A percentile compares a stretch with the other conserved stretches of the same genome.
Evolutionary conservation across 2,888 invertebrate species (phyloP).

Genomic region (Orchesella flavescens): DNA sequence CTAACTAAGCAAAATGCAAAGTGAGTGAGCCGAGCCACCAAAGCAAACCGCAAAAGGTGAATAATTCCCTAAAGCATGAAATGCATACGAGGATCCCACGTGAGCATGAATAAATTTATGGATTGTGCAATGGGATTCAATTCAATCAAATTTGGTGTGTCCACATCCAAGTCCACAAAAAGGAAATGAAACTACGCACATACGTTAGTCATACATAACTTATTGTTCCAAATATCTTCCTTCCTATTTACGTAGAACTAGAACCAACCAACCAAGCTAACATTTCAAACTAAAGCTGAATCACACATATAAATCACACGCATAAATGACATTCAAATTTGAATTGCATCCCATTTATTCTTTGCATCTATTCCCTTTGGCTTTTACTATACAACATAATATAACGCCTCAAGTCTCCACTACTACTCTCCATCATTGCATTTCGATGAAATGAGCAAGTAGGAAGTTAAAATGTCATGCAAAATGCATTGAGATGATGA

Average conservation of each 20-base stretch:
- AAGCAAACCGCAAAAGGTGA: constrained; percentile 44
- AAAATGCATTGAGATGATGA: constrained; percentile 23
- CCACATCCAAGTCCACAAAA: background rate
- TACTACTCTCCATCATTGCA: background rate
- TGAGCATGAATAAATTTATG: background rate
- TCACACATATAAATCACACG: too few species aligned
- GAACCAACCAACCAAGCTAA: background rate
- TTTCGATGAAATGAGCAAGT: background rate
- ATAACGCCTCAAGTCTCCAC: too few species aligned
- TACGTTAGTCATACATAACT: too few species aligned
- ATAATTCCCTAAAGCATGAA: constrained; percentile 20
- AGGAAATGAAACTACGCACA: background rate
- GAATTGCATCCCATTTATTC: too few species aligned
- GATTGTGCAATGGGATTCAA: background rate
- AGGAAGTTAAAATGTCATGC: constrained; percentile 24
- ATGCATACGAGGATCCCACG: background rate
- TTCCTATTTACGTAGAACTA: too few species aligned
- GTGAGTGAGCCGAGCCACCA: background rate
- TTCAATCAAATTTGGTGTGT: background rate
- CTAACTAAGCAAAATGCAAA: too few species aligned
- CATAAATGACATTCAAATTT: too few species aligned
- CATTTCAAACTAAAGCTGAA: too few species aligned
- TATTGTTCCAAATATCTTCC: too few species aligned
- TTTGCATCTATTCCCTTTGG: too few species aligned
- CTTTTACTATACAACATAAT: too few species aligned